Percentiles rank a stretch among this genome's conserved stretches.
These are phyloP conservation scores for Oxyruncus cristatus DNA, from an alignment of 2,113 vertebrate species.

Conservation along the genomic window DNA sequence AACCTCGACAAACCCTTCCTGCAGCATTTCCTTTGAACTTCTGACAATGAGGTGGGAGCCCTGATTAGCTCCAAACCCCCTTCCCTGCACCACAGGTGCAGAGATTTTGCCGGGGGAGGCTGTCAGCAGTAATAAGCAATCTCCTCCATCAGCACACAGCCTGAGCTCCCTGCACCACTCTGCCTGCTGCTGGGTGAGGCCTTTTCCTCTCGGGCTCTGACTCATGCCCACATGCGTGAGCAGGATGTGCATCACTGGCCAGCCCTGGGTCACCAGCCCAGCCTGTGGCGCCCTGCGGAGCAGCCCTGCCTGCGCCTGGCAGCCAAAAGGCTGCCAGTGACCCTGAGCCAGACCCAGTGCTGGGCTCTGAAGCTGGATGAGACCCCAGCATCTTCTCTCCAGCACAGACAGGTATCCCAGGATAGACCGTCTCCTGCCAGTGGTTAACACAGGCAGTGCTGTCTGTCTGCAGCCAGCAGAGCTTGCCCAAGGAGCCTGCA, in stretches of 20 bases:
- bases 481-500: not conserved
- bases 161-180: not conserved
- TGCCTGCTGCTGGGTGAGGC: constrained; percentile 37
- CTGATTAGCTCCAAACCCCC: not conserved
- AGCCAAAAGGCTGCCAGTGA: not conserved
- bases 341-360: fast-evolving
- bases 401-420: not conserved
- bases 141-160: not conserved
- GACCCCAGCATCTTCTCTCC: not conserved
- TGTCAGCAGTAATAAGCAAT: not conserved
- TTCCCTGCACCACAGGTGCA: fast-evolving
- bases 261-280: not conserved
- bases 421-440: not conserved
- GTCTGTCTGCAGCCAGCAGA: not conserved
- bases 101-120: not conserved
- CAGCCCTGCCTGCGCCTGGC: not conserved
- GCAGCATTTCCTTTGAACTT: fast-evolving
- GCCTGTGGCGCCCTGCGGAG: fast-evolving
- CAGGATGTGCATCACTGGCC: constrained; percentile 61
- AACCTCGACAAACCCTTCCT: not conserved
- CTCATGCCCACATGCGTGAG: constrained; percentile 57
- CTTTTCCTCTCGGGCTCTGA: constrained; percentile 51
- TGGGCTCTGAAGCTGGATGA: not conserved
- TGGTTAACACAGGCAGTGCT: not conserved
- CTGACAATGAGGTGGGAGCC: fast-evolving